Evolutionary conservation across 2,113 vertebrate genomes (phyloP).

Genomic region (Calyptomena viridis): DNA sequence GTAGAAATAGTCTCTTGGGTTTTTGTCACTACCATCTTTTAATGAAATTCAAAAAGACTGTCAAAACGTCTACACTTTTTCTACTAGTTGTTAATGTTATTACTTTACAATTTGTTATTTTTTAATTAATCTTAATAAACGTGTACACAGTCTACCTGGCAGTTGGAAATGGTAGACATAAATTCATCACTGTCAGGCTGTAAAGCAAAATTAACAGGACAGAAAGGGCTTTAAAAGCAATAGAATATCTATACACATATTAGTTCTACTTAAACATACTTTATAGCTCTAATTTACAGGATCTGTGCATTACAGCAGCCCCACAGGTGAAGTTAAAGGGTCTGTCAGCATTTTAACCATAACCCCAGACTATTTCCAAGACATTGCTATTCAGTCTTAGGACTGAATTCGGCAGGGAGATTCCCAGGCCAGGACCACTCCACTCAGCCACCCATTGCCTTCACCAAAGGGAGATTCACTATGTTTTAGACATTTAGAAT

Average conservation of each 20-base stretch:
- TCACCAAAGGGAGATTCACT: not conserved
- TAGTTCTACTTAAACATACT: slow-evolving; percentile 60
- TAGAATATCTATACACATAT: slow-evolving; percentile 35
- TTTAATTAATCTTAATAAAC: slow-evolving; percentile 88
- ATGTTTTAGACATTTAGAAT: not conserved
- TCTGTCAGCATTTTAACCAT: slow-evolving; percentile 30
- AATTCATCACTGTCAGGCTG: slow-evolving; percentile 61
- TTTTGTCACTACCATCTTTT: slow-evolving; percentile 97
- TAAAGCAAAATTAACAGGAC: slow-evolving; percentile 65
- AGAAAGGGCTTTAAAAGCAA: slow-evolving; percentile 44
- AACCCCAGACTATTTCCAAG: not conserved
- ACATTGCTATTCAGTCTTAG: not conserved
- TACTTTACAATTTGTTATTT: slow-evolving; percentile 84
- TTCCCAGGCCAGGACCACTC: not conserved
- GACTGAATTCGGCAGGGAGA: not conserved
- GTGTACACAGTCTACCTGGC: slow-evolving; percentile 74
- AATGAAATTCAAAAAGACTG: slow-evolving; percentile 97
- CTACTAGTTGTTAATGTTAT: slow-evolving; percentile 87
- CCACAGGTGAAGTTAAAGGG: slow-evolving; percentile 1
- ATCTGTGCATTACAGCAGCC: not conserved
- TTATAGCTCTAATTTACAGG: slow-evolving; percentile 40
- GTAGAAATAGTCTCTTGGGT: slow-evolving; percentile 97
- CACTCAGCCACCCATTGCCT: not conserved
- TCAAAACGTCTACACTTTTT: slow-evolving; percentile 90
- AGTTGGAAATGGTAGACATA: slow-evolving; percentile 60